Conservation (phyloP, 2,888 invertebrate genomes). For the Drosophila fungiperda region DNA sequence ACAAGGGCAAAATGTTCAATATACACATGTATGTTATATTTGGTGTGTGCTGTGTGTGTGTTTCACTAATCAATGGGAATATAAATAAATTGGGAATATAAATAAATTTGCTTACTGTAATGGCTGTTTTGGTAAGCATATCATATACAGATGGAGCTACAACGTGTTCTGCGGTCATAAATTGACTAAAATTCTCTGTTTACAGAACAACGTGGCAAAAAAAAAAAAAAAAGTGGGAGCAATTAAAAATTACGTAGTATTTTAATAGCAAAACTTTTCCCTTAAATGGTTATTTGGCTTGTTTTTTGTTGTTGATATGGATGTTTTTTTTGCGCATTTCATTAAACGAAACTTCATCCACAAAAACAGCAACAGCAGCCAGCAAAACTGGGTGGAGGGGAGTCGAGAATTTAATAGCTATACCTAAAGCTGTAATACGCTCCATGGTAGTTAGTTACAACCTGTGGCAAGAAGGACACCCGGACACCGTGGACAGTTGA, state of each 20-base stretch:
- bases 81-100: constrained; percentile 55
- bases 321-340: constrained; percentile 62
- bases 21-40: constrained; percentile 21
- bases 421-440: constrained; percentile 69
- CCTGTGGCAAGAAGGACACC: constrained; percentile 67
- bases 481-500: constrained; percentile 9
- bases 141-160: constrained; percentile 28
- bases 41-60: constrained; percentile 1
- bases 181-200: constrained; percentile 46
- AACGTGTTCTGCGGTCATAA: constrained; percentile 40
- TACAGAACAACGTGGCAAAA: constrained; percentile 47
- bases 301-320: constrained; percentile 23
- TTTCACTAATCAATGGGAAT: constrained; percentile 72
- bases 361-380: constrained; percentile 43
- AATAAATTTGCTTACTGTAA: constrained; percentile 45
- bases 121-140: constrained; percentile 39
- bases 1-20: constrained; percentile 17
- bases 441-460: constrained; percentile 71
- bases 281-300: constrained; percentile 72
- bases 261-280: constrained; percentile 77
- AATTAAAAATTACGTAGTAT: constrained; percentile 81
- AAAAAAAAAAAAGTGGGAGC: constrained; percentile 27
- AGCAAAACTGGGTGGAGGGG: constrained; percentile 46
- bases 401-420: constrained; percentile 75
- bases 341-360: constrained; percentile 79